Percentiles rank a stretch among this genome's conserved stretches.
Conservation (phyloP, 2,797 vertebrate genomes). For the Esox masquinongy region DNA sequence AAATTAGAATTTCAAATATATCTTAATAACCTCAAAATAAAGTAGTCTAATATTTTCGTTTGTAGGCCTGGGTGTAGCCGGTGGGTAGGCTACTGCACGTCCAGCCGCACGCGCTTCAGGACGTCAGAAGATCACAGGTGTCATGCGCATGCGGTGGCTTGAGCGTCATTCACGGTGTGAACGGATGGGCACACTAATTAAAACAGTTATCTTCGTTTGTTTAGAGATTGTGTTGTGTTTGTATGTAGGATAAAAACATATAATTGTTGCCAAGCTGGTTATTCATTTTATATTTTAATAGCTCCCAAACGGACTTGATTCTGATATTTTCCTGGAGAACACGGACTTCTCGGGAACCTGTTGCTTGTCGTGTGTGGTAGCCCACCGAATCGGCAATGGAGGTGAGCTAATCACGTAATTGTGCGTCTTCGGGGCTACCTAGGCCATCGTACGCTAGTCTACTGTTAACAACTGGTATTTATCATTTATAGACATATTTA, state of each 20-base stretch:
- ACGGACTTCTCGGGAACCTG: slow-evolving; percentile 59
- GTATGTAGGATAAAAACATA: slow-evolving; percentile 36
- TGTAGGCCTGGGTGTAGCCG: not conserved
- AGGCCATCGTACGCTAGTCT: not conserved
- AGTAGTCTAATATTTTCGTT: not conserved
- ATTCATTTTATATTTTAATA: slow-evolving; percentile 1
- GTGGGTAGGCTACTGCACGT: not conserved
- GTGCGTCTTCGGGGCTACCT: slow-evolving; percentile 8
- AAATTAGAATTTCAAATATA: not conserved
- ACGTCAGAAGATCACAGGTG: slow-evolving; percentile 52
- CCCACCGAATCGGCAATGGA: slow-evolving; percentile 56
- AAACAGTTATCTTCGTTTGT: slow-evolving; percentile 33
- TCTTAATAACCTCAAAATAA: not conserved
- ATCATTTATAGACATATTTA: not conserved
- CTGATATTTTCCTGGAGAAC: slow-evolving; percentile 22
- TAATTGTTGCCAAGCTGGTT: slow-evolving; percentile 12
- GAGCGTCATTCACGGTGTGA: slow-evolving; percentile 27
- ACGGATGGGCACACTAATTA: slow-evolving; percentile 21
- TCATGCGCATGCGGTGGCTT: slow-evolving; percentile 64
- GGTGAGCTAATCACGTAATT: slow-evolving; percentile 54
- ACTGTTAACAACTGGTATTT: slow-evolving; percentile 9
- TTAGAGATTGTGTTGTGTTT: slow-evolving; percentile 20
- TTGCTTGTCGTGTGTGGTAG: slow-evolving; percentile 50
- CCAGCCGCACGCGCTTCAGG: slow-evolving; percentile 33
- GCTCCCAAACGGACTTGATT: slow-evolving; percentile 20